Base-by-base conservation (phyloP, 2,113 vertebrate species). In the Hyperopisus bebe region DNA sequence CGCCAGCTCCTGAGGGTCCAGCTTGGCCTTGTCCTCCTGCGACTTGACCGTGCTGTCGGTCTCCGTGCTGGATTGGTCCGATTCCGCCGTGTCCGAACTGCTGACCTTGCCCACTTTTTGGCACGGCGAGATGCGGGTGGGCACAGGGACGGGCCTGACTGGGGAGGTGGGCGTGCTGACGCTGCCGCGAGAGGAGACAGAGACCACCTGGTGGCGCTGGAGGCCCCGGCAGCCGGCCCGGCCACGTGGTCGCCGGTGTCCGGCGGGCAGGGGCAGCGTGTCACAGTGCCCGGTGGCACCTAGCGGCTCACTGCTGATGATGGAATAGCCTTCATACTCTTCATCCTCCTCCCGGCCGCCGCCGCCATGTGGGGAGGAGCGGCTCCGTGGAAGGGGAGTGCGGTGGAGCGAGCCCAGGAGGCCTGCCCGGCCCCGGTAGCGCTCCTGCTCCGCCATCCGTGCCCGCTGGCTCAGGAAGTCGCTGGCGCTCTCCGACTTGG, bases 41-140 rank as follows among this genome's bases (percentile, higher is more conserved):
- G 97, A 99, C 92, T 97, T 98, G 91, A 99, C 97, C 0, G 98
- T 98, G 91, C 98, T 98, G 92, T 99, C 98, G 0, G 98, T 99
- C 94, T 99, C 98, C 0, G 98, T 99, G 91, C 98, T 98, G 2
- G 98, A 99, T 93, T 98, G 98, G 92, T 99, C 98, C 0, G 98
- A 99, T 86, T 99, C 98, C 0, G 97, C 97, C 0, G 97, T 97
- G 89, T 99, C 98, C 0, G 97, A 98, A 91, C 95, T 97, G 53
- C 94, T 97, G 62, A 97, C 96, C 50, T 87, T 98, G 5, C 96
- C 97, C 3, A 98, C 97, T 92, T 98, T 98, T 55, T 99, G 98
- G 94, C 98, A 98, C 11, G 97, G 97, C 1, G 98, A 99, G 92
- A 98, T 98, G 74, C 97, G 97, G 93, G 97, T 98, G 90, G 97